Evolutionary conservation across 2,888 invertebrate species (phyloP), one percentile per base, ranked within the genome.

Genomic region (Campoplex nolae): DNA sequence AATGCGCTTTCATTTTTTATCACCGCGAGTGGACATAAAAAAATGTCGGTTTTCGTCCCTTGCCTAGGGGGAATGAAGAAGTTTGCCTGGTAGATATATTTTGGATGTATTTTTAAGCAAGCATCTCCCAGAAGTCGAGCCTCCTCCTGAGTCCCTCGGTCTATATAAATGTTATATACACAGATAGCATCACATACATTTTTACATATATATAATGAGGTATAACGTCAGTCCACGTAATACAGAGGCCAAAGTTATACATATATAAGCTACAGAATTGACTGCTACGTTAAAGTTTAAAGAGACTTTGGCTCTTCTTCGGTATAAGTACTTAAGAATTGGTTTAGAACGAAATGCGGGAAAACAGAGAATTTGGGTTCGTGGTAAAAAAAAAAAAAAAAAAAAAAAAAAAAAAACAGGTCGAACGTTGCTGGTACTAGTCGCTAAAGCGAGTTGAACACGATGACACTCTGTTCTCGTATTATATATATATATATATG

Each of bases 221-320:
- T 23, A 23, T 16, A 48, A 13, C 23, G 42, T 38, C 58, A 58
- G 45, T 75, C 42, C 56, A 32, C 38, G 23, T 23, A 23, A 23
- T 23, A 45, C 28, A n/a, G n/a, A 65, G 48, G 18, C 42, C 18
- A 78, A 32, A 54, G 32, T 42, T 23, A 23, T 23, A 23, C 23
- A 23, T 35, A 18, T 70, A 35, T 62, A 45, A 23, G 76, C 38
- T 51, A 9, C 13, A n/a, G 28, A 45, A 51, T 62, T 32, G 70
- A 71, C 54, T 62, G 71, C 23, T 70, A 45, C 85, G 32, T 70
- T 6, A 78, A 85, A 85, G 82, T 85, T 85, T 83, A 23, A 85
- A 78, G 78, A 83, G 82, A 85, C 82, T 82, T 75, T 79, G 78
- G n/a, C 71, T 28, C 70, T 86, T 71, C 58, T 82, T 78, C 54